Evolutionary conservation across 1,140 invertebrate genomes (phyloP).

Genomic region (Chrysopa pallens): DNA sequence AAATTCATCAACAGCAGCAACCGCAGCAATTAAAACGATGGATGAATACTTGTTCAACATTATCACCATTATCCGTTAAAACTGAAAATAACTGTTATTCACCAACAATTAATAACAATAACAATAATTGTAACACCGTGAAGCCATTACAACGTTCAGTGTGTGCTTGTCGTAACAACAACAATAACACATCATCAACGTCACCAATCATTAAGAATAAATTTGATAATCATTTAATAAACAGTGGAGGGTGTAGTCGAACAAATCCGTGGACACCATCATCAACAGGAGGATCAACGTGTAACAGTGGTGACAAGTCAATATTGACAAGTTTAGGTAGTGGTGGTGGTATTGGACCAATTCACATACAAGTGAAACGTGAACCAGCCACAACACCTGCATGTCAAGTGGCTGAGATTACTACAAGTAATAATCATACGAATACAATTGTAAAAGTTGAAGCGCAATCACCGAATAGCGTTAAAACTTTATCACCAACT

Average conservation of each 20-base stretch:
- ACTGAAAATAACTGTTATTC: background rate
- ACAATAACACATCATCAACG: background rate
- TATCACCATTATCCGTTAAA: background rate
- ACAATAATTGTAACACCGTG: too few species aligned
- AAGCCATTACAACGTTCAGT: background rate
- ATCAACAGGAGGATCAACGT: background rate
- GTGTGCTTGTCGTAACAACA: background rate
- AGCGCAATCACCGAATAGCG: constrained; percentile 23
- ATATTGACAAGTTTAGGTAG: too few species aligned
- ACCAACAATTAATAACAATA: background rate
- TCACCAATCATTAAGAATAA: too few species aligned
- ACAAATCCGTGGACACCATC: constrained; percentile 30
- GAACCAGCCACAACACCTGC: constrained; percentile 27
- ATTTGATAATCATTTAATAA: too few species aligned
- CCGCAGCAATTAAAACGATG: background rate
- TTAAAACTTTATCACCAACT: constrained; percentile 1
- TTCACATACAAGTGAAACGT: constrained; percentile 29
- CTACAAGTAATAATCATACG: constrained; percentile 33
- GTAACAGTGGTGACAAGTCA: too few species aligned
- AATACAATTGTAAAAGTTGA: constrained; percentile 27
- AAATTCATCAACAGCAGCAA: background rate
- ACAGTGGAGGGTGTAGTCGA: constrained; percentile 26
- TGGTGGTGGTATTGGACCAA: too few species aligned
- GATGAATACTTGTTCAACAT: background rate
- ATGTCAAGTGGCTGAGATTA: constrained; percentile 45